Base-by-base conservation (phyloP, 2,888 invertebrate genomes). In the Dione juno region DNA sequence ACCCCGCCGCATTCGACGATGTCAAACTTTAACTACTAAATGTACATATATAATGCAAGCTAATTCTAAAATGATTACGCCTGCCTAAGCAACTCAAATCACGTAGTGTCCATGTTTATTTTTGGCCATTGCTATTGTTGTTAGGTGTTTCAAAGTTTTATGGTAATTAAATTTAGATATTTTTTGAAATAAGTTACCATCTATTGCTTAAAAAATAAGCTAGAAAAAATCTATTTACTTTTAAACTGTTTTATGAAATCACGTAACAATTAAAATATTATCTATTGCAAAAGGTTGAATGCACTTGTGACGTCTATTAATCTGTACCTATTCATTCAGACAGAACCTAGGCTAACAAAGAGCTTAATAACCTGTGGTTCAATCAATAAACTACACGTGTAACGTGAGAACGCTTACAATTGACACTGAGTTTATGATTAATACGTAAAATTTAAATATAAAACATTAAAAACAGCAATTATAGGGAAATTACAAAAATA, bases 1-100 rank as follows among this genome's bases (percentile, higher is more conserved):
- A 84, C 86, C 75, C 82, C 78, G 73, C 73, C 74, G 69, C 74
- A 73, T 69, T 71, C 73, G 70, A 67, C 74, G 58, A 61, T 61
- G 67, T 66, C 70, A 57, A 63, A 70, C 37, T 64, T 50, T 37
- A 19, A 64, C 37, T 64, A 45, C n/a, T 41, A 10, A 45, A 61
- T 53, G 37, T 16, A n/a, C n/a, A 37, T 19, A 58, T 40, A 21
- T 35, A 59, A 43, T 45, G 45, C 28, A 45, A 61, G 11, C 11
- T n/a, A 35, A 61, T 45, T 45, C 2, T 61, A 45, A n/a, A 65
- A 70, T 48, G 64, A 68, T 70, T 71, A 59, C 48, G 65, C 45
- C 59, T 45, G 21, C 19, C 48, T 58, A 58, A 63, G 72, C 67
- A 70, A 70, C 65, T 63, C 48, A n/a, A 70, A 74, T 72, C 69